Evolutionary conservation across 2,113 vertebrate genomes (phyloP).

Genomic region (Oryzias javanicus): DNA sequence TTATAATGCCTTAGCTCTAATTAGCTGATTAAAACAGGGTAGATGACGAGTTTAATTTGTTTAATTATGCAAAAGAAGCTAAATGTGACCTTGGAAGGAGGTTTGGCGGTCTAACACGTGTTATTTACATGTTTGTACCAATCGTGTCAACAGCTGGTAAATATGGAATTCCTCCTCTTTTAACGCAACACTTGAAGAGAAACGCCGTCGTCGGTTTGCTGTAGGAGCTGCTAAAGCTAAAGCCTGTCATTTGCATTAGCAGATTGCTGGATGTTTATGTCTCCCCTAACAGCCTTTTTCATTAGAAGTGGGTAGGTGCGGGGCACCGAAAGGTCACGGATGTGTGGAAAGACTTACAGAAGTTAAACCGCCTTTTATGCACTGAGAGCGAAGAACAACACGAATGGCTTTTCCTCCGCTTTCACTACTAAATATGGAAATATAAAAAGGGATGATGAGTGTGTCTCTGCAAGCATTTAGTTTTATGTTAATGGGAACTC

Average conservation of each 20-base stretch:
- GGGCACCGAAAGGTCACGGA: constrained; percentile 33
- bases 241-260: constrained; percentile 38
- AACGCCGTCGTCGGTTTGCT: no score
- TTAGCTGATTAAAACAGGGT: constrained; percentile 2
- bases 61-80: constrained; percentile 1
- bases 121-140: background rate
- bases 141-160: background rate
- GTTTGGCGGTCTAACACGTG: background rate
- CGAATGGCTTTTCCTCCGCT: constrained; percentile 11
- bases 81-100: constrained; percentile 1
- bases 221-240: constrained; percentile 12
- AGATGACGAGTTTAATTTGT: constrained; percentile 5
- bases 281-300: constrained; percentile 34
- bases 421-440: constrained; percentile 7
- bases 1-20: constrained; percentile 12
- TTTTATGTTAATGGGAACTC: background rate
- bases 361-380: constrained; percentile 4
- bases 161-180: background rate
- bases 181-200: background rate
- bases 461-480: background rate
- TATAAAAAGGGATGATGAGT: constrained; percentile 1
- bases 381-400: constrained; percentile 9
- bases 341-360: constrained; percentile 14
- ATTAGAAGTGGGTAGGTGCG: constrained; percentile 32
- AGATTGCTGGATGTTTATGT: constrained; percentile 47